Evolutionary conservation across 2,113 vertebrate genomes (phyloP), one percentile per base, ranked within the genome.

Genomic region (Colius striatus): DNA sequence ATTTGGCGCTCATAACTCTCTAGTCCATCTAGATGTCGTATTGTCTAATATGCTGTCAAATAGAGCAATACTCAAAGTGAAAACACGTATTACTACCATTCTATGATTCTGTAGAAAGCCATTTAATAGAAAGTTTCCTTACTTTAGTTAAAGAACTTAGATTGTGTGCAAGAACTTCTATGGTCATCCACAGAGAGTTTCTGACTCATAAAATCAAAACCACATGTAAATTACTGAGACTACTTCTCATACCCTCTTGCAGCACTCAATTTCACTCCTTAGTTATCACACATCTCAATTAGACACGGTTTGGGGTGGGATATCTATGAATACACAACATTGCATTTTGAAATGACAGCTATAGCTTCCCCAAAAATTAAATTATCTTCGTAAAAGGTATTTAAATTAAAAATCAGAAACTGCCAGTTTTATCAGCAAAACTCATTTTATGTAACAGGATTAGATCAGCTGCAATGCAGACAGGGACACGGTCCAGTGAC

Each of bases 371-470:
- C 54, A 63, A 90, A 94, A 18, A 68, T 82, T 32, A 27, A 83
- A 83, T 93, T 75, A 76, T 34, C 68, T 87, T 89, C 53, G 23
- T 82, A 91, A 94, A 94, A 73, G 73, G 41, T 90, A 3, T 30
- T 91, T 78, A 74, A 74, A 29, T 84, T 63, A 82, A 92, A 97
- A 94, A 80, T 87, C 51, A 50, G 54, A 91, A 91, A 79, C 30
- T 10, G 8, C 78, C 53, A 73, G 34, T 67, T 67, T 94, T 85
- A 93, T 90, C 94, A 96, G 80, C 89, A 95, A 84, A 95, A 83
- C 84, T 32, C 29, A 30, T 20, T 29, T 79, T 92, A 88, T 14
- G 19, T 75, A 92, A 73, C 17, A 71, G 48, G 47, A 54, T 58
- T 62, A 18, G 63, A 27, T 66, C 47, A 76, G 36, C 45, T 73